These are phyloP conservation scores for Drosophila ambigua DNA, from an alignment of 1,140 invertebrate genomes.

Conservation along the genomic window DNA sequence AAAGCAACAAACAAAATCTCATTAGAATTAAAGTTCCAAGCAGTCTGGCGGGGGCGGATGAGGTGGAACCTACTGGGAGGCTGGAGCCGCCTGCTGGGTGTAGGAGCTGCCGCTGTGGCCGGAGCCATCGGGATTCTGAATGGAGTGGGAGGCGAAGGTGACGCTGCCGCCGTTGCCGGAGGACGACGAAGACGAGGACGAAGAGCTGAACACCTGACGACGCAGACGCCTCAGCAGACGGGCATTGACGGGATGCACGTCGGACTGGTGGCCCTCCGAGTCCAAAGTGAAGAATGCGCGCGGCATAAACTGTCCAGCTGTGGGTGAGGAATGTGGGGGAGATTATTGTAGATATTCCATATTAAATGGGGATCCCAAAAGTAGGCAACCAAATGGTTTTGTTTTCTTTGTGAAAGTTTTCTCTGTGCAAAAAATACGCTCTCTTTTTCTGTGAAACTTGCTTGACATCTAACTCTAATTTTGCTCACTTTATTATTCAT, in stretches of 20 bases:
- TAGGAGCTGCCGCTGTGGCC: conserved; percentile 15
- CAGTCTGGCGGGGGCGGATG: no score
- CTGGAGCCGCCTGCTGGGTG: conserved; percentile 20
- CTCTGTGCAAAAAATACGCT: not conserved
- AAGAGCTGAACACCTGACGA: conserved; percentile 49
- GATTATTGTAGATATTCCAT: not conserved
- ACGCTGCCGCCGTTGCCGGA: conserved; percentile 35
- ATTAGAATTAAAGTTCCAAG: not conserved
- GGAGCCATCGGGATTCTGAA: conserved; percentile 42
- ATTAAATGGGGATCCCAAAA: not conserved
- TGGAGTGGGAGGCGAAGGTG: conserved; percentile 21
- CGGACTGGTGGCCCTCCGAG: conserved; percentile 65
- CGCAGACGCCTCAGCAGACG: conserved; percentile 73
- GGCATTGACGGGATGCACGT: conserved; percentile 63
- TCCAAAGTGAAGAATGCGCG: conserved; percentile 73
- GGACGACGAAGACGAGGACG: conserved; percentile 60
- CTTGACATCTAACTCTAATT: conserved; percentile 4
- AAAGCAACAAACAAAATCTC: not conserved
- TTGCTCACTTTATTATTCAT: conserved; percentile 10
- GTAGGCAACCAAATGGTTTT: conserved; percentile 3
- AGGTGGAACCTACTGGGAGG: not conserved
- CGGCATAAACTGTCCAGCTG: conserved; percentile 74
- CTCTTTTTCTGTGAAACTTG: conserved; percentile 1
- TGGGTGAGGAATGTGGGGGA: not conserved
- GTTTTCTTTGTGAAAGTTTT: conserved; percentile 28